Evolutionary conservation across 1,140 invertebrate genomes (phyloP), one percentile per base, ranked within the genome.

Genomic region (Chrysomallon squamiferum): DNA sequence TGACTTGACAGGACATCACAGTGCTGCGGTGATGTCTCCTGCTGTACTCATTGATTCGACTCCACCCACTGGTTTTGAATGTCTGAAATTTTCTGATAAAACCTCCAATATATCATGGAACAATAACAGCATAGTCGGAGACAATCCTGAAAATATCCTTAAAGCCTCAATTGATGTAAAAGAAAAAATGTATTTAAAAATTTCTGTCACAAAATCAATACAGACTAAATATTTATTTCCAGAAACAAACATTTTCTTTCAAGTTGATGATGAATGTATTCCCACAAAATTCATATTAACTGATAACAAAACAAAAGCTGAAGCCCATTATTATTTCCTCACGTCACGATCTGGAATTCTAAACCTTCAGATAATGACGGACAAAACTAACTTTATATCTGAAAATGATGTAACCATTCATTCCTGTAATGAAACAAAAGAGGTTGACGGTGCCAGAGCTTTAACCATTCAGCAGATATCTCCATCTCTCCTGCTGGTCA

Each of bases 1-100:
- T 15, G 73, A 75, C 22, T 56, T 61, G 7, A 68, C 73, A 2
- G 73, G 73, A 22, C 45, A 60, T 43, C 59, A 59, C 6, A 73
- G 68, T 58, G 22, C 47, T 3, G 29, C 57, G 6, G 59, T 43
- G 1, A n/a, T 5, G 18, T 75, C 73, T 22, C n/a, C 38, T 18
- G 33, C 57, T 15, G 33, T 71, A 13, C 15, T 66, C 7, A 61
- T 71, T 27, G 73, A 75, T 65, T 45, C 57, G n/a, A 68, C 71
- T 3, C 56, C 60, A 4, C 73, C 73, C 3, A 32, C 29, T 11
- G 63, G 58, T 9, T 49, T 73, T 29, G 50, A 2, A 6, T 73
- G 68, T 33, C 30, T n/a, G 5, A 35, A 35, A 1, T 74, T 52
- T 49, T 5, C 0, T 20, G 27, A 30, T n/a, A 30, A 18, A 20